Base-by-base conservation (phyloP, 2,888 invertebrate species). In the Priocnemis perturbator region DNA sequence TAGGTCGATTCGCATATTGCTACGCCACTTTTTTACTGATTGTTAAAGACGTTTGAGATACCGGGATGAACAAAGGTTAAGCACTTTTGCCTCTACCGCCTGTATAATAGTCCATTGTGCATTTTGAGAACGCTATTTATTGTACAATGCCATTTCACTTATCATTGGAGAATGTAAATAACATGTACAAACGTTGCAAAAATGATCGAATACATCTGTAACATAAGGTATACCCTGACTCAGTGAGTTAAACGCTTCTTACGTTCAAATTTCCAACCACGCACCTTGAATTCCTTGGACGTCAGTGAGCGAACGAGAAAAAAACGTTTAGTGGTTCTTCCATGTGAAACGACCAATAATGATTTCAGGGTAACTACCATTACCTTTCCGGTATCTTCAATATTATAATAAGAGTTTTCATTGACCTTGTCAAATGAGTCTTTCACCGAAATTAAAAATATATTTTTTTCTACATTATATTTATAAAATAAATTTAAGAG, bases 131-230 rank as follows among this genome's bases (percentile, higher is more conserved):
- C 37, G 37, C 37, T 37, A 72, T 71, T 71, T 76, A 76, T 76
- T 72, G 62, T 76, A 71, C 44, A 79, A 74, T 74, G 60, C 50
- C 64, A 55, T 71, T 50, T 66, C 47, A 50, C n/a, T 11, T 44
- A 57, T 60, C 52, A 58, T 17, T 55, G 60, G 30, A 53, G 7
- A 66, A 48, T 78, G 76, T 79, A 78, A 76, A 78, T 79, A 57
- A 79, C 67, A 71, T 76, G 71, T 78, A 79, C 52, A 76, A 74
- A 73, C 17, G 20, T 52, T 69, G 48, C 37, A 56, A 23, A 20
- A 56, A 65, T 57, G 23, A 63, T 56, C 21, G 60, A 66, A 58
- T 66, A 71, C 26, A 45, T 15, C 47, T 76, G 52, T 70, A 67
- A 67, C 64, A 71, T 67, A 65, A 69, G 56, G 21, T 55, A 45